Base-by-base conservation (phyloP, 1,140 invertebrate genomes). In the Drosophila suzukii region DNA sequence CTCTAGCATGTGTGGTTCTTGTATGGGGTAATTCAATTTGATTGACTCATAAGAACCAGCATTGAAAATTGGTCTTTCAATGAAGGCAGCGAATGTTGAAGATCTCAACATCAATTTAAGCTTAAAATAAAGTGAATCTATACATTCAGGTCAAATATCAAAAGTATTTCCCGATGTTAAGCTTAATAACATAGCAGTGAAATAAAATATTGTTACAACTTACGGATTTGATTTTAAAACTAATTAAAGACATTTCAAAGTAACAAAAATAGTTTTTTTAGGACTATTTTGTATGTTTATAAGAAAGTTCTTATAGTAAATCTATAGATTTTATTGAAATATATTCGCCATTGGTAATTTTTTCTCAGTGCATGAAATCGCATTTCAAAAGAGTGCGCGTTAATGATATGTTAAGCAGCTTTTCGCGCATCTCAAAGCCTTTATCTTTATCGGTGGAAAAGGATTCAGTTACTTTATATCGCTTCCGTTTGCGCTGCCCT, bases 361-460 rank as follows among this genome's bases (percentile, higher is more conserved):
- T 57, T 10, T 57, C 27, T 0, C 6, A 50, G 46, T 63, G n/a
- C 0, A 46, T 6, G 3, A n/a, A 15, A 12, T 54, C 17, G 10
- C 11, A 7, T 7, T 44, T 43, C 17, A 27, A 13, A 24, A 12
- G 36, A 67, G 36, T 36, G 17, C 11, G 36, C 51, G 38, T 65
- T 68, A 68, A 68, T 68, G 65, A 44, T 53, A 53, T 65, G 46
- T 65, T 68, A 68, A 68, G 65, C 38, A 34, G 59, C 36, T 51
- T 67, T 49, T 11, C 13, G 17, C 57, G 10, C 44, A n/a, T 44
- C 47, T 34, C 51, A 8, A 12, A 32, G 20, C 20, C 36, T 10
- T 50, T 65, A 65, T 43, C 36, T 4, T 65, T 65, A 65, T 41
- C 43, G 17, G 17, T 10, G 65, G 44, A 30, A 68, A 67, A 68